These are phyloP conservation scores for Eciton burchellii DNA, from an alignment of 1,140 invertebrate species.

Conservation along the genomic window DNA sequence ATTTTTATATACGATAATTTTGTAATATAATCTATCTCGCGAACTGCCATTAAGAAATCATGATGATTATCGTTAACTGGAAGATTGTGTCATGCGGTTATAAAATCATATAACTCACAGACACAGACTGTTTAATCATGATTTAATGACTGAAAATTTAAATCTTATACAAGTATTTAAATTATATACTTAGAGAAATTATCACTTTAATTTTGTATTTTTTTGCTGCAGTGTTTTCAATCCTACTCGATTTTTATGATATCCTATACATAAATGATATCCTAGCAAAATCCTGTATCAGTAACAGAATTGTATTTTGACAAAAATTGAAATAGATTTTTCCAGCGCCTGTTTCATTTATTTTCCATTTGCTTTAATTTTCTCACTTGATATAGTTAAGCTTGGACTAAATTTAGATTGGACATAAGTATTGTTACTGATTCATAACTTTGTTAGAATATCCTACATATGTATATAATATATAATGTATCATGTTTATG, in stretches of 20 bases:
- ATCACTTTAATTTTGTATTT: constrained; percentile 12
- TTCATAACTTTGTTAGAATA: constrained; percentile 22
- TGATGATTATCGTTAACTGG: not conserved
- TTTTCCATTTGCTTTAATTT: not conserved
- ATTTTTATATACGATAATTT: no score
- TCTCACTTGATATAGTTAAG: not conserved
- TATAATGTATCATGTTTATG: constrained; percentile 72
- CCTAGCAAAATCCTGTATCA: constrained; percentile 34
- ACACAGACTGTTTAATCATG: not conserved
- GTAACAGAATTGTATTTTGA: constrained; percentile 4
- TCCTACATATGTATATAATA: constrained; percentile 50
- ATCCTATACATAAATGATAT: constrained; percentile 9
- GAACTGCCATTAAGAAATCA: no score
- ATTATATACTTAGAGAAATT: not conserved
- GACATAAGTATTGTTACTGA: not conserved
- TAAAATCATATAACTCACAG: not conserved
- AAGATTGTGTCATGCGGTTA: not conserved
- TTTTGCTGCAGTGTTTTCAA: not conserved
- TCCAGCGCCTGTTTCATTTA: not conserved
- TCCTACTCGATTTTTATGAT: constrained; percentile 7
- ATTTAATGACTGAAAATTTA: constrained; percentile 10
- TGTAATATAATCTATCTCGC: no score
- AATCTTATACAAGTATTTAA: not conserved
- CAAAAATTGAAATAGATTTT: not conserved
- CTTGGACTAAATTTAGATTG: constrained; percentile 1